Percentiles rank a stretch among this genome's conserved stretches.
phyloP scores from a whole-genome alignment of 2,113 vertebrate species.

The Cyanistes caeruleus region DNA sequence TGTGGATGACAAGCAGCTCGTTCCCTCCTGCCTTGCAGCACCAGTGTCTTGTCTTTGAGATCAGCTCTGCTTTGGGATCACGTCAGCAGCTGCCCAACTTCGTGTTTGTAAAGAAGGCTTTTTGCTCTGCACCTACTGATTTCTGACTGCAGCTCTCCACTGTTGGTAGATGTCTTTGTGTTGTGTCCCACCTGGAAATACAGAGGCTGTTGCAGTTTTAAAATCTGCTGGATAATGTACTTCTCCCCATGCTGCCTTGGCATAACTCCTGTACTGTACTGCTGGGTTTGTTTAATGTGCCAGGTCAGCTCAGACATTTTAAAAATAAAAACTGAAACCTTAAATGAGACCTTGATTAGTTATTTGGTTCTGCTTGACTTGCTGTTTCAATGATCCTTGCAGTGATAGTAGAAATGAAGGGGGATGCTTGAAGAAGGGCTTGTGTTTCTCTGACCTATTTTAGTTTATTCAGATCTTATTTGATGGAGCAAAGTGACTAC shows the following conservation, averaged over 20 bases:
- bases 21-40: neutral
- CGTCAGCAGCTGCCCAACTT: neutral
- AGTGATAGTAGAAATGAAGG: neutral
- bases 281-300: neutral
- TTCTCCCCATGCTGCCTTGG: neutral
- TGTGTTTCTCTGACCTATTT: neutral
- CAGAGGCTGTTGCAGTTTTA: neutral
- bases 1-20: neutral
- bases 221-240: neutral
- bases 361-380: neutral
- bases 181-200: neutral
- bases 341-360: neutral
- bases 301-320: neutral
- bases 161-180: neutral
- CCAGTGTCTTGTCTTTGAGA: accelerated
- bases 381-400: neutral
- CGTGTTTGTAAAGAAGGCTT: neutral
- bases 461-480: neutral
- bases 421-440: neutral
- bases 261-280: neutral
- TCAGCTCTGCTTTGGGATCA: neutral
- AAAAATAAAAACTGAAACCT: neutral
- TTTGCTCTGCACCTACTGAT: neutral
- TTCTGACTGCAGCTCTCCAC: neutral
- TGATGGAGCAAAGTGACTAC: neutral